Evolutionary conservation across 2,888 invertebrate species (phyloP).

Genomic region (Nomada fabriciana): DNA sequence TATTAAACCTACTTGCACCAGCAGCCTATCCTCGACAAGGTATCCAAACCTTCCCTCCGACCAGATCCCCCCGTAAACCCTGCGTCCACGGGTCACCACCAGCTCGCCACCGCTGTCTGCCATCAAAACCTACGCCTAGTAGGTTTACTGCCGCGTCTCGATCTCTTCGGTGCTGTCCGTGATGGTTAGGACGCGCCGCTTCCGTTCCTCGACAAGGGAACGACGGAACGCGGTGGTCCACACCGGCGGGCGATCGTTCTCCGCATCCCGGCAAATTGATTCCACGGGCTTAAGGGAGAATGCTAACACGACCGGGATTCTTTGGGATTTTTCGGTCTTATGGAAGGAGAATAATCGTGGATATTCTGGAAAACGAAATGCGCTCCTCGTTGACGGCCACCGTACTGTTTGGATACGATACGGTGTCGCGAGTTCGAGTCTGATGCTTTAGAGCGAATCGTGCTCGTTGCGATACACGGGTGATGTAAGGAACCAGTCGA

Average conservation of each 20-base stretch:
- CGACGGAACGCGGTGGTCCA: not conserved
- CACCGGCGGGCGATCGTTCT: not conserved
- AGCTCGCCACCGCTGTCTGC: slow-evolving; percentile 60
- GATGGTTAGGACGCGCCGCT: slow-evolving; percentile 41
- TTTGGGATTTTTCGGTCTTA: slow-evolving; percentile 1
- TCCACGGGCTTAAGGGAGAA: slow-evolving; percentile 8
- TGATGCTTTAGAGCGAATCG: not conserved
- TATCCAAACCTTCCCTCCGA: slow-evolving; percentile 72
- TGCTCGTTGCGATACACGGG: not conserved
- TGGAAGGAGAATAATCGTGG: not conserved
- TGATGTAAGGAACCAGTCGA: not conserved
- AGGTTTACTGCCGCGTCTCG: slow-evolving; percentile 65
- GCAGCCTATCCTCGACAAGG: slow-evolving; percentile 77
- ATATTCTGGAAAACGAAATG: not conserved
- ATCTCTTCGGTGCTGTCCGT: slow-evolving; percentile 45
- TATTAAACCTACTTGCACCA: slow-evolving; percentile 84
- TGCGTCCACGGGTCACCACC: slow-evolving; percentile 59
- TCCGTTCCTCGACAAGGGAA: not conserved
- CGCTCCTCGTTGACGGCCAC: not conserved
- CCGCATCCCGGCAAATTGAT: slow-evolving; percentile 38
- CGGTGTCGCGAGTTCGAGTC: not conserved
- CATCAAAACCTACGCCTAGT: slow-evolving; percentile 73
- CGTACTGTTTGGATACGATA: not conserved
- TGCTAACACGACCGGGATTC: slow-evolving; percentile 13
- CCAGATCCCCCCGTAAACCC: slow-evolving; percentile 60